Evolutionary conservation across 2,113 vertebrate species (phyloP).

Genomic region (Lonchura striata): DNA sequence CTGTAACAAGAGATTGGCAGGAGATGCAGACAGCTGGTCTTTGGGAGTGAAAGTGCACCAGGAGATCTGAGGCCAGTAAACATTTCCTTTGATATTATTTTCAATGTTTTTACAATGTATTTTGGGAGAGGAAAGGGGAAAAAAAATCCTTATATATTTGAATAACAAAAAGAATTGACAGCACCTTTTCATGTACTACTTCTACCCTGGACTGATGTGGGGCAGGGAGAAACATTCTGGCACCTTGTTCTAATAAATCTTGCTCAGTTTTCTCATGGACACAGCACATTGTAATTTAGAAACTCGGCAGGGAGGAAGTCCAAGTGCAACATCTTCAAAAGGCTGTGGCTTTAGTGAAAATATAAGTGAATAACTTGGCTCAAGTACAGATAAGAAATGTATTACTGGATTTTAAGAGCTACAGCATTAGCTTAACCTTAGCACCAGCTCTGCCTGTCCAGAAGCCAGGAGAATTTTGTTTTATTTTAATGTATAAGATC

Average conservation of each 20-base stretch:
- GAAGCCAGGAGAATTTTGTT: neutral
- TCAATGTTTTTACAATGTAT: neutral
- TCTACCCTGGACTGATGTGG: neutral
- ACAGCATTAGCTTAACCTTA: slow-evolving; percentile 36
- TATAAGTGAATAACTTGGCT: slow-evolving; percentile 36
- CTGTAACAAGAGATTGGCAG: neutral
- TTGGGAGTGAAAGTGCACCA: neutral
- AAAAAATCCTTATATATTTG: neutral
- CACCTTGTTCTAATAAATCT: slow-evolving; percentile 59
- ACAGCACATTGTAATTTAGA: slow-evolving; percentile 25
- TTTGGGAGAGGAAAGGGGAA: neutral
- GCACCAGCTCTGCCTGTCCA: neutral
- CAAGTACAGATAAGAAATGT: neutral
- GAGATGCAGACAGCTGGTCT: neutral
- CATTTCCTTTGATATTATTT: neutral
- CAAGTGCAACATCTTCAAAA: slow-evolving; percentile 58
- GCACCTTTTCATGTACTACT: neutral
- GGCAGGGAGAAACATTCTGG: neutral
- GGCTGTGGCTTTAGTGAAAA: slow-evolving; percentile 23
- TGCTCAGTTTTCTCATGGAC: slow-evolving; percentile 31
- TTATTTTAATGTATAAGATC: slow-evolving; percentile 19
- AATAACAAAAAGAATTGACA: neutral
- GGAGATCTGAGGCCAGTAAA: neutral
- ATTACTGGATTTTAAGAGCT: neutral
- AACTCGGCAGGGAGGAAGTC: slow-evolving; percentile 44